Evolutionary conservation across 2,797 vertebrate species (phyloP).

Genomic region (Molothrus ater): DNA sequence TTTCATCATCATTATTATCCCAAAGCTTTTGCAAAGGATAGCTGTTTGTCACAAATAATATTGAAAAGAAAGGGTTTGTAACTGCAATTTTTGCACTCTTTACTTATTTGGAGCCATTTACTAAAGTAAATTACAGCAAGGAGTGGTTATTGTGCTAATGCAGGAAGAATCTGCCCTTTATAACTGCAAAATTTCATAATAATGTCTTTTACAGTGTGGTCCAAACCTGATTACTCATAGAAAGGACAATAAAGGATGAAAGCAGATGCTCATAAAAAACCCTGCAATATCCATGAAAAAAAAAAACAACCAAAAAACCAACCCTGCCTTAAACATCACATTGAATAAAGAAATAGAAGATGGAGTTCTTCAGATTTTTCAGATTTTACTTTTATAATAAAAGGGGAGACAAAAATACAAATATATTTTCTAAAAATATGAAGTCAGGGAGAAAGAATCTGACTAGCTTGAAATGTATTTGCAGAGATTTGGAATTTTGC

Average conservation of each 20-base stretch:
- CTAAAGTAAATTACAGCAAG: neutral
- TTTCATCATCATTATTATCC: neutral
- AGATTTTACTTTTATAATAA: neutral
- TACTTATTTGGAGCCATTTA: neutral
- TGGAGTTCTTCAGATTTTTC: neutral
- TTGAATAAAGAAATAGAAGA: neutral
- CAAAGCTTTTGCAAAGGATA: neutral
- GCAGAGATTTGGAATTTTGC: neutral
- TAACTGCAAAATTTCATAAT: neutral
- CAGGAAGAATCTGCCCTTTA: neutral
- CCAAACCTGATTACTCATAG: neutral
- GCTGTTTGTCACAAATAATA: neutral
- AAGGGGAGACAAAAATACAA: neutral
- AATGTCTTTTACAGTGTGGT: neutral
- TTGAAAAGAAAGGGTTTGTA: neutral
- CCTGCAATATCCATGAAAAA: neutral
- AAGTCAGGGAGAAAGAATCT: neutral
- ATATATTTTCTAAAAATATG: neutral
- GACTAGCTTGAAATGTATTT: neutral
- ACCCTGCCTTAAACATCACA: neutral
- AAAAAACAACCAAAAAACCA: rapidly evolving
- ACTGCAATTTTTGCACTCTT: neutral
- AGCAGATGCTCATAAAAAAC: neutral
- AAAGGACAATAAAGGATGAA: neutral
- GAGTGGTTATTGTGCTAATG: neutral